Evolutionary conservation across 2,113 vertebrate genomes (phyloP).

Genomic region (Glaucidium brasilianum): DNA sequence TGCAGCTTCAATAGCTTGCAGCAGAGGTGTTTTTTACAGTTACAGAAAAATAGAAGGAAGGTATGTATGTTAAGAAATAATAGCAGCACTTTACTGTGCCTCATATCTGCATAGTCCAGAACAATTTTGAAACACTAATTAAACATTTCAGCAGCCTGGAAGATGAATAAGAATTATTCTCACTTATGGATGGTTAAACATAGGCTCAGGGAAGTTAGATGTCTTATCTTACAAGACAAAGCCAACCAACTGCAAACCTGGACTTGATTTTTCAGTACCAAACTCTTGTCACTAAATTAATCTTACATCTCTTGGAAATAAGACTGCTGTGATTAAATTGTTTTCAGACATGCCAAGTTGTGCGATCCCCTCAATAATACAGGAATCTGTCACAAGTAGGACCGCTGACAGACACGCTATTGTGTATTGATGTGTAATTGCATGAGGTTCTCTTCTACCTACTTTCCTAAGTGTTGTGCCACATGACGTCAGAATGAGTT

Average conservation of each 20-base stretch:
- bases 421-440: neutral
- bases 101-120: neutral
- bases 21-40: neutral
- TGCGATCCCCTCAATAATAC: neutral
- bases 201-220: neutral
- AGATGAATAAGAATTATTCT: slow-evolving; percentile 5
- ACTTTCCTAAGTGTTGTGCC: neutral
- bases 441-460: neutral
- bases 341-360: neutral
- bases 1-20: neutral
- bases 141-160: neutral
- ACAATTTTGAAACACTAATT: neutral
- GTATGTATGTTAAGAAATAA: neutral
- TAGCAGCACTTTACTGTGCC: neutral
- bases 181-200: neutral
- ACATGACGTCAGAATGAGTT: neutral
- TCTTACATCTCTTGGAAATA: neutral
- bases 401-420: neutral
- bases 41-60: neutral
- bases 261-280: neutral
- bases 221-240: neutral
- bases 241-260: neutral
- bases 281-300: neutral
- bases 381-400: neutral
- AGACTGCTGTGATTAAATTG: neutral